These are phyloP conservation scores for Limnephilus auricula DNA, from an alignment of 2,888 invertebrate genomes.

Conservation along the genomic window DNA sequence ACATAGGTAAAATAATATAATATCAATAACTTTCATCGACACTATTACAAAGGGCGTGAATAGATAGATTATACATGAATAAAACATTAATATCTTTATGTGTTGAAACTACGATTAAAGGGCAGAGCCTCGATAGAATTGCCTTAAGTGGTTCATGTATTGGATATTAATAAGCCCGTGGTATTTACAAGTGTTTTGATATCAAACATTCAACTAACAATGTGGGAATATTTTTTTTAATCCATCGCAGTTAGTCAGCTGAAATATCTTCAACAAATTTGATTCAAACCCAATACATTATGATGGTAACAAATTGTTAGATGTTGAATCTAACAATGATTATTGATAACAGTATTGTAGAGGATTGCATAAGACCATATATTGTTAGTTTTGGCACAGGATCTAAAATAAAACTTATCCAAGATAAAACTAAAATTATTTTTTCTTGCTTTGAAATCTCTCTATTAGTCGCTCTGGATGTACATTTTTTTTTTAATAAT, in stretches of 20 bases:
- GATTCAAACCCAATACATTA: not conserved
- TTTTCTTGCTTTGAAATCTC: too few relatives aligned
- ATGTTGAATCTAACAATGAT: not conserved
- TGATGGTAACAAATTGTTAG: not conserved
- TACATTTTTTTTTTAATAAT: too few relatives aligned
- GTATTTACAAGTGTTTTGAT: constrained; percentile 41
- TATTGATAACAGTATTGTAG: not conserved
- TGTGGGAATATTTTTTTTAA: constrained; percentile 51
- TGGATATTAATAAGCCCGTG: constrained; percentile 47
- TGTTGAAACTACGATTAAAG: not conserved
- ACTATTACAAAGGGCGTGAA: not conserved
- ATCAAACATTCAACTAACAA: constrained; percentile 46
- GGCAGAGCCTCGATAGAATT: constrained; percentile 14
- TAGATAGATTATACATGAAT: not conserved
- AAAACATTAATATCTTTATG: not conserved
- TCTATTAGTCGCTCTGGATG: too few relatives aligned
- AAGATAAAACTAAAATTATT: too few relatives aligned
- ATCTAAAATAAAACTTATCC: too few relatives aligned
- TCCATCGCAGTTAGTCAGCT: not conserved
- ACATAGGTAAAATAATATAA: too few relatives aligned
- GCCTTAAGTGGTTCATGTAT: constrained; percentile 52
- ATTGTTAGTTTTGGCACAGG: not conserved
- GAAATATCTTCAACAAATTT: not conserved
- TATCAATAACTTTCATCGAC: too few relatives aligned
- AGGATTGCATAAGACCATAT: not conserved